phyloP scores from a whole-genome alignment of 2,113 vertebrate genomes.

The Origma solitaria region DNA sequence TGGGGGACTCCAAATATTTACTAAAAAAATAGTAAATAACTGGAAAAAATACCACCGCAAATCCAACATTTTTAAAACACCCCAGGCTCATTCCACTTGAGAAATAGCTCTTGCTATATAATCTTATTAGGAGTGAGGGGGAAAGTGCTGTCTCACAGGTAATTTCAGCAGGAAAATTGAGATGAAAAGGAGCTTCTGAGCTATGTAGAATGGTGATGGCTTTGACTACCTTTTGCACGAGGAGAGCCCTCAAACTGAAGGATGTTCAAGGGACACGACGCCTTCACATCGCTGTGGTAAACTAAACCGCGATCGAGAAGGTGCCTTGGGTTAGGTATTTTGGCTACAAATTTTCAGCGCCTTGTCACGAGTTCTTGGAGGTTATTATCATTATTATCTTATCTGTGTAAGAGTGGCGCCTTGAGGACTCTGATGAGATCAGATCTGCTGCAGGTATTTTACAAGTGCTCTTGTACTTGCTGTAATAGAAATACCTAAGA shows the following conservation, averaged over 20 bases:
- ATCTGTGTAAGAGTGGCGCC: background rate
- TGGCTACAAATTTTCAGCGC: background rate
- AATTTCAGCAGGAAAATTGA: background rate
- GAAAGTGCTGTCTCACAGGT: background rate
- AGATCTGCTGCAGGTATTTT: background rate
- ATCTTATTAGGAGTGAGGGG: background rate
- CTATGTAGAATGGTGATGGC: background rate
- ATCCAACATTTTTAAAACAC: background rate
- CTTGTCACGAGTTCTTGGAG: background rate
- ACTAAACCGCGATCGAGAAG: background rate
- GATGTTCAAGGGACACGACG: fast-evolving
- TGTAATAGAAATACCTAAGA: background rate
- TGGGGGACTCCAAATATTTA: background rate
- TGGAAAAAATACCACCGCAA: background rate
- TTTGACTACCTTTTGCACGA: background rate
- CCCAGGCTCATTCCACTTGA: background rate
- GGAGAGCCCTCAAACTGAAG: background rate
- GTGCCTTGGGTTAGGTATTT: background rate
- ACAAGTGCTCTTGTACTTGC: background rate
- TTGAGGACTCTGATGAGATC: background rate
- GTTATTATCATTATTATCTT: background rate
- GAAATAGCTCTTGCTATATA: background rate
- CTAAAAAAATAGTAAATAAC: background rate
- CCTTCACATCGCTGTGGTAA: background rate
- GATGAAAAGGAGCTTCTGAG: background rate